Evolutionary conservation across 2,113 vertebrate genomes (phyloP).

Genomic region (Antigone vipio): DNA sequence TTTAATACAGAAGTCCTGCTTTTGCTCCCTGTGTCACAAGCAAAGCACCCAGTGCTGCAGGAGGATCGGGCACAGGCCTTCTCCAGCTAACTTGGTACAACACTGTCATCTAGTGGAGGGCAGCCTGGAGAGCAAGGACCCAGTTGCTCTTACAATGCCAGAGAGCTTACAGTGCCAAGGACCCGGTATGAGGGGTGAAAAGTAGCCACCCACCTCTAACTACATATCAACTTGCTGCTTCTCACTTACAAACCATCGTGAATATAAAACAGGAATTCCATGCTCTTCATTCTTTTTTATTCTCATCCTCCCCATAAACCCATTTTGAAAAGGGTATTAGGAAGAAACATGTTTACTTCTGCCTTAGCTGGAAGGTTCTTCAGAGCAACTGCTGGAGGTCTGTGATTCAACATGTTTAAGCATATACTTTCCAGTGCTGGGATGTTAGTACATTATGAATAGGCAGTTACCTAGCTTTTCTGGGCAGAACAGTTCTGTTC

Average conservation of each 20-base stretch:
- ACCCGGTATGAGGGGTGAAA: rapidly evolving
- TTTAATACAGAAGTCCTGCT: rapidly evolving
- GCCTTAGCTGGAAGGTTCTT: not conserved
- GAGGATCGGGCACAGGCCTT: rapidly evolving
- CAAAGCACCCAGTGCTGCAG: not conserved
- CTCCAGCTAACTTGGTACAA: not conserved
- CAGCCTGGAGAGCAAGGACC: not conserved
- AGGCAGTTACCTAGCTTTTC: not conserved
- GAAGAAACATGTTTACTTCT: not conserved
- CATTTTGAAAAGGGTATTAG: not conserved
- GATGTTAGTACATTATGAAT: not conserved
- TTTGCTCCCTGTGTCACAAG: rapidly evolving
- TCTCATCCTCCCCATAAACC: not conserved
- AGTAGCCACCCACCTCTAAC: not conserved
- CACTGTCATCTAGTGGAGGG: slow-evolving; percentile 33
- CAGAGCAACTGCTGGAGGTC: not conserved
- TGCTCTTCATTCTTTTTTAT: not conserved
- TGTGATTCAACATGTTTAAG: not conserved
- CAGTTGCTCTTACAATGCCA: rapidly evolving
- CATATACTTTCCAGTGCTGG: not conserved
- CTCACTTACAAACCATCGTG: not conserved
- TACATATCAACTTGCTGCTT: not conserved
- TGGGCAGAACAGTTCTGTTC: not conserved
- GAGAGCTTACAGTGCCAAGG: rapidly evolving
- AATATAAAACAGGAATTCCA: not conserved